Conservation (phyloP, 2,888 invertebrate genomes). For the Hylaea fasciaria region DNA sequence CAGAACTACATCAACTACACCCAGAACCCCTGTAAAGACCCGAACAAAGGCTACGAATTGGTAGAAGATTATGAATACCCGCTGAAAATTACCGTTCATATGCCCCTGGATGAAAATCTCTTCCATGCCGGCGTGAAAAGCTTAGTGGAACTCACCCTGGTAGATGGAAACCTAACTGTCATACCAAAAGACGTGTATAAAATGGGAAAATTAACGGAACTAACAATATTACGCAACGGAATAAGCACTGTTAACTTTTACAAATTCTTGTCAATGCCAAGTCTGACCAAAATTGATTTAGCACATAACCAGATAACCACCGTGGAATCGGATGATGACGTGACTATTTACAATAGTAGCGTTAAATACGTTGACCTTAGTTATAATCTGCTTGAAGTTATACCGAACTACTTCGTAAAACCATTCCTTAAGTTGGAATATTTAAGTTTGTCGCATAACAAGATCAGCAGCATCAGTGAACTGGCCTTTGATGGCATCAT, state of each 20-base stretch:
- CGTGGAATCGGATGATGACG: not conserved
- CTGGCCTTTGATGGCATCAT: too few species aligned
- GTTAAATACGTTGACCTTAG: slow-evolving; percentile 9
- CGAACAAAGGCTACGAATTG: too few species aligned
- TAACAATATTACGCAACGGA: slow-evolving; percentile 1
- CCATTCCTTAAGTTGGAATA: slow-evolving; percentile 1
- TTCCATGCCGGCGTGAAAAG: too few species aligned
- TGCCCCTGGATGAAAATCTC: too few species aligned
- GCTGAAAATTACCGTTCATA: too few species aligned
- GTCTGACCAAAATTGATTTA: slow-evolving; percentile 2
- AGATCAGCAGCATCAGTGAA: not conserved
- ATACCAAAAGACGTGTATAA: too few species aligned
- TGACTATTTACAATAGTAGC: not conserved
- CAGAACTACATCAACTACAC: too few species aligned
- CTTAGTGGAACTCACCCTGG: too few species aligned
- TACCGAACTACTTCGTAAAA: slow-evolving; percentile 11
- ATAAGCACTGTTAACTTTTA: slow-evolving; percentile 7
- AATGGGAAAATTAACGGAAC: too few species aligned
- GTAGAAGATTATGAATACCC: too few species aligned
- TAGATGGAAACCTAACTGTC: too few species aligned
- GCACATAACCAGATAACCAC: slow-evolving; percentile 2
- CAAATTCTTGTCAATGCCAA: not conserved
- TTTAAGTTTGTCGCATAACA: slow-evolving; percentile 19
- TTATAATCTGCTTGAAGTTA: slow-evolving; percentile 7
- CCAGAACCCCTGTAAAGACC: too few species aligned